Evolutionary conservation across 1,140 invertebrate species (phyloP).

Genomic region (Belonocnema kinseyi): DNA sequence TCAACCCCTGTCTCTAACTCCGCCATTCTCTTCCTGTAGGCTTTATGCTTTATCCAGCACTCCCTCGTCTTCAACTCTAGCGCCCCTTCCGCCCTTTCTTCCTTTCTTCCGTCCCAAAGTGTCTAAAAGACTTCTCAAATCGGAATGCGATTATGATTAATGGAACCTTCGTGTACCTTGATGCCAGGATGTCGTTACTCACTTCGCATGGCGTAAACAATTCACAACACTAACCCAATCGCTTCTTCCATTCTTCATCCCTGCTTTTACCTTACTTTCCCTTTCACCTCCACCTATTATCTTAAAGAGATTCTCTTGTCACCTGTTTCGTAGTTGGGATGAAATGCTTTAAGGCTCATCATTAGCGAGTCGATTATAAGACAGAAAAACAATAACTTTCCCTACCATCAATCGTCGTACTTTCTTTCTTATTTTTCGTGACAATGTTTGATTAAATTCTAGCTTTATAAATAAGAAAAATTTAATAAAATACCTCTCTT

Average conservation of each 20-base stretch:
- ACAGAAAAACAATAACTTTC: too few species aligned
- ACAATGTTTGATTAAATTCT: too few species aligned
- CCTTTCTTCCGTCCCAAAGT: not conserved
- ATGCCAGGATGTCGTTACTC: constrained; percentile 28
- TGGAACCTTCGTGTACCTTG: constrained; percentile 26
- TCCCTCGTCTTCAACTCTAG: constrained; percentile 7
- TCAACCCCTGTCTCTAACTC: not conserved
- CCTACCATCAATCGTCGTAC: too few species aligned
- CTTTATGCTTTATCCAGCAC: constrained; percentile 20
- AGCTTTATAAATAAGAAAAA: too few species aligned
- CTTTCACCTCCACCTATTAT: constrained; percentile 10
- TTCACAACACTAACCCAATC: constrained; percentile 12
- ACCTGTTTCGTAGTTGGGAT: not conserved
- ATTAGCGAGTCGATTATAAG: too few species aligned
- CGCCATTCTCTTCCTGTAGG: not conserved
- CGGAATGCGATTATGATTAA: constrained; percentile 31
- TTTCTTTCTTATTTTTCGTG: too few species aligned
- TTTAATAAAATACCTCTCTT: too few species aligned
- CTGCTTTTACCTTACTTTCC: not conserved
- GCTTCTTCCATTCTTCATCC: constrained; percentile 1
- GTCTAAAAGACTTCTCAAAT: constrained; percentile 15
- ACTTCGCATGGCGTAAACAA: constrained; percentile 26
- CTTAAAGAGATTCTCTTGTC: constrained; percentile 9
- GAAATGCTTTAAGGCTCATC: not conserved
- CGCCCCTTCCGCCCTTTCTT: not conserved